phyloP scores from a whole-genome alignment of 1,140 invertebrate species.

The Pseudachorutes palmiensis region DNA sequence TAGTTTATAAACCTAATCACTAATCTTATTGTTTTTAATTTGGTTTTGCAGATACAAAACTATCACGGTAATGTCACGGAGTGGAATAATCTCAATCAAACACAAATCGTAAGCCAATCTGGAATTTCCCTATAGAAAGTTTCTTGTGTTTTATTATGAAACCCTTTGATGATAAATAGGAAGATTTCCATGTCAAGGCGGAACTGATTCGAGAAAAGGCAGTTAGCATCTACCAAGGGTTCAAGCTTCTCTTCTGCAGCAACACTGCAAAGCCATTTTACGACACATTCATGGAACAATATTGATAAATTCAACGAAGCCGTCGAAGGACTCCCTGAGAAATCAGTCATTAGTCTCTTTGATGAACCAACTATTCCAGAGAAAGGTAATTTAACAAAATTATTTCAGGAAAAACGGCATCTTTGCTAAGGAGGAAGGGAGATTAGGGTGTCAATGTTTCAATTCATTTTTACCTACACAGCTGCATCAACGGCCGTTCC shows the following conservation, averaged over 20 bases:
- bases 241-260: conserved; percentile 28
- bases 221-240: conserved; percentile 24
- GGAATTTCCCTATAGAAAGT: no score
- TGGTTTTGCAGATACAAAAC: conserved; percentile 50
- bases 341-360: background rate
- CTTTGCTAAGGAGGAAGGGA: no score
- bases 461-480: background rate
- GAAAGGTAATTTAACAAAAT: background rate
- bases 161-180: no score
- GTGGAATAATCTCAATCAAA: conserved; percentile 56
- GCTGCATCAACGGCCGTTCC: background rate
- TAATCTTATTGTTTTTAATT: conserved; percentile 5
- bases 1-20: background rate
- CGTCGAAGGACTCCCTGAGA: conserved; percentile 4
- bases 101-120: conserved; percentile 43
- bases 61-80: conserved; percentile 65
- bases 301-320: conserved; percentile 24
- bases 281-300: conserved; percentile 25
- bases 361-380: background rate
- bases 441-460: no score
- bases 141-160: no score
- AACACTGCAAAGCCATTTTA: conserved; percentile 23
- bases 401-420: no score
- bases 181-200: conserved; percentile 29
- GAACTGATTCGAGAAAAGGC: conserved; percentile 26